phyloP scores from a whole-genome alignment of 2,113 vertebrate species.

The Atractosteus spatula region DNA sequence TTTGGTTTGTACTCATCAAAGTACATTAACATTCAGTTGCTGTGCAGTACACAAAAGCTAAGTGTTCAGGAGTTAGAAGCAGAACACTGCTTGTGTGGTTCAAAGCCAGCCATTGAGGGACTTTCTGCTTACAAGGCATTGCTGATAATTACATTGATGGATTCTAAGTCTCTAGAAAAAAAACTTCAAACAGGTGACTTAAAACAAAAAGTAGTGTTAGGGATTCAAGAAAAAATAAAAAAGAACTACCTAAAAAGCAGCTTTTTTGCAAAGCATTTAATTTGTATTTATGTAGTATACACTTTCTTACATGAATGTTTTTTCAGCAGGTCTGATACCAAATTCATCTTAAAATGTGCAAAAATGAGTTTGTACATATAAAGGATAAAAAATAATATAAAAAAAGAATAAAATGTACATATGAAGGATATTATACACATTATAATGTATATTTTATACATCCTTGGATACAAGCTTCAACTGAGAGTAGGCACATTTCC shows the following conservation, averaged over 20 bases:
- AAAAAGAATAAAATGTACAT: no score
- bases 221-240: background rate
- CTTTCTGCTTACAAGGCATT: constrained; percentile 29
- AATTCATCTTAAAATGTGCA: no score
- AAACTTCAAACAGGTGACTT: constrained; percentile 21
- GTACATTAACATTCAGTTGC: constrained; percentile 29
- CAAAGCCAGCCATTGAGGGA: constrained; percentile 27
- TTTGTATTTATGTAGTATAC: no score
- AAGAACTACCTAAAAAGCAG: background rate
- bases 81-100: constrained; percentile 25
- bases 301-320: no score
- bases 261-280: background rate
- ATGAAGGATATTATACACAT: no score
- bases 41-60: constrained; percentile 14
- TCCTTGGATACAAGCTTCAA: no score
- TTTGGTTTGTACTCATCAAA: background rate
- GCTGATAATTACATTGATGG: constrained; percentile 33
- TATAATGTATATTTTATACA: no score
- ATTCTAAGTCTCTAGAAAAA: constrained; percentile 25
- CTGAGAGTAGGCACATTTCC: no score
- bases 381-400: no score
- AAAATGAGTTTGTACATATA: no score
- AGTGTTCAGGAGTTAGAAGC: constrained; percentile 12
- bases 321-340: no score
- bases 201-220: background rate